Percentiles rank a stretch among this genome's conserved stretches.
Conservation (phyloP, 2,113 vertebrate genomes). For the Callopanchax toddi region DNA sequence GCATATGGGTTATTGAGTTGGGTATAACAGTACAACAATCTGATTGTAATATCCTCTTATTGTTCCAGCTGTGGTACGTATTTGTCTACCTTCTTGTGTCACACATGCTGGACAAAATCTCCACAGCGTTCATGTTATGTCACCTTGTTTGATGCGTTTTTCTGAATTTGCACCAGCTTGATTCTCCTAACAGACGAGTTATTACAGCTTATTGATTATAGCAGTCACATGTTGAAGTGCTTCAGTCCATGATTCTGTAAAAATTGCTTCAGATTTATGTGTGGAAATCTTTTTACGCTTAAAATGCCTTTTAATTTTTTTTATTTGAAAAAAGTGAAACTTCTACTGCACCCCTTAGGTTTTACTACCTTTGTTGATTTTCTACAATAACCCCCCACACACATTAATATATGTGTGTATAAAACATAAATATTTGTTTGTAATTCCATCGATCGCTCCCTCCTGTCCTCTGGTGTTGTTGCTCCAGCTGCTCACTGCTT, state of each 20-base stretch:
- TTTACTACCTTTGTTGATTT: too few relatives aligned
- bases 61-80: not conserved
- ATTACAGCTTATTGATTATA: too few relatives aligned
- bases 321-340: too few relatives aligned
- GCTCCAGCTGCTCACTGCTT: constrained; percentile 59
- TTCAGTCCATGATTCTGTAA: not conserved
- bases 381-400: too few relatives aligned
- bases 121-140: not conserved
- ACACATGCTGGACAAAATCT: not conserved
- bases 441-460: not conserved
- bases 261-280: not conserved
- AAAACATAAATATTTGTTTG: too few relatives aligned
- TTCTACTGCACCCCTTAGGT: too few relatives aligned
- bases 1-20: not conserved
- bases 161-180: not conserved
- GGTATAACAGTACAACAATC: not conserved
- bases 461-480: constrained; percentile 39
- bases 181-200: too few relatives aligned
- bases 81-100: not conserved
- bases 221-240: not conserved
- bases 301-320: too few relatives aligned
- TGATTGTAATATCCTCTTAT: not conserved
- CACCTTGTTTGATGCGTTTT: not conserved
- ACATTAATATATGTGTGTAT: too few relatives aligned
- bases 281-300: not conserved